Conservation (phyloP, 2,797 vertebrate species). For the Danionella dracula region DNA sequence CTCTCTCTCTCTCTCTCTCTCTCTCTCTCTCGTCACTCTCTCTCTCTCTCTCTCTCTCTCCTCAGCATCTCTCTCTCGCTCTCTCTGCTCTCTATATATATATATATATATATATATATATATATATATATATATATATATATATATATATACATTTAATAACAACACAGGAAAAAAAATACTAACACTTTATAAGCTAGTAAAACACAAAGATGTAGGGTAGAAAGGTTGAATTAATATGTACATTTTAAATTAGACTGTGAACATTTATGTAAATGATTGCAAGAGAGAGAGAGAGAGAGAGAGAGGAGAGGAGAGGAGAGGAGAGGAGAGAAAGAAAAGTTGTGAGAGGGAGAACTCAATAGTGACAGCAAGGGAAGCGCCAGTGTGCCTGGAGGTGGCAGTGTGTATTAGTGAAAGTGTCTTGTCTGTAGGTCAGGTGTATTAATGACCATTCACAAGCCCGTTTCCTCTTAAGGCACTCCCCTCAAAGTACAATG, state of each 20-base stretch:
- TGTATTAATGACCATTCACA: constrained; percentile 72
- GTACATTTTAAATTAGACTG: constrained; percentile 7
- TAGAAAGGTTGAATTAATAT: background rate
- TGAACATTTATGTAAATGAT: constrained; percentile 6
- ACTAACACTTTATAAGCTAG: too few relatives aligned
- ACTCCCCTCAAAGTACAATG: constrained; percentile 64
- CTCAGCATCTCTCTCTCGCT: too few relatives aligned
- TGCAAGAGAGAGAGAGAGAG: background rate
- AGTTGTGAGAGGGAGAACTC: background rate
- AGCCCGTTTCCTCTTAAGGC: constrained; percentile 70
- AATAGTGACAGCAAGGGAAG: constrained; percentile 3
- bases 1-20: too few relatives aligned
- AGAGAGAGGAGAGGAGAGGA: too few relatives aligned
- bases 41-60: too few relatives aligned
- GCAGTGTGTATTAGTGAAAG: constrained; percentile 30
- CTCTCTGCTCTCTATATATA: too few relatives aligned
- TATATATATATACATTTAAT: background rate
- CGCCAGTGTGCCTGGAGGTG: constrained; percentile 29
- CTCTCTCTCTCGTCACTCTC: too few relatives aligned
- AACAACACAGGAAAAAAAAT: background rate
- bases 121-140: background rate
- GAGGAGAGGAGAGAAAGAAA: background rate
- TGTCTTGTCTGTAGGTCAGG: constrained; percentile 59
- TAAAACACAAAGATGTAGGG: background rate
- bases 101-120: background rate